Base-by-base conservation (phyloP, 2,888 invertebrate species). In the Anthrax anthrax region DNA sequence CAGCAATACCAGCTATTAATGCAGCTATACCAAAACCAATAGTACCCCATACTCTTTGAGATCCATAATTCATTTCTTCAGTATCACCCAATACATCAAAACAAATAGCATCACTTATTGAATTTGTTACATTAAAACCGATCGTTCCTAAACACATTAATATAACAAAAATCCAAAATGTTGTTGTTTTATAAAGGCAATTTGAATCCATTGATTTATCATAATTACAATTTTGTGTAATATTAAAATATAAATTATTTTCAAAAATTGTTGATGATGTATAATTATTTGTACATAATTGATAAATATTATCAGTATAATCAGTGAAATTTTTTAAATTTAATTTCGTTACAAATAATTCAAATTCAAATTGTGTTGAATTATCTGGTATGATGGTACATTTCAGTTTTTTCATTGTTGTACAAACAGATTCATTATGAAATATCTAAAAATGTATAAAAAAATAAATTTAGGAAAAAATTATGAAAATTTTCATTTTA, bases 41-140 rank as follows among this genome's bases (percentile, higher is more conserved):
- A 0, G 87, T 84, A 5, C 87, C 88, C 84, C 84, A 87, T 0
- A 86, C 83, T 17, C 88, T 71, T 59, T 88, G 87, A 9, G 76
- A 75, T 0, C 88, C 87, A 57, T 87, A 88, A 47, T 75, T 73
- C 54, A 76, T 74, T 45, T 81, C 76, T 14, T 77, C 73, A 1
- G 78, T 75, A 5, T 78, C 74, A 14, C 85, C 86, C 37, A 94
- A 71, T 19, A 88, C 77, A 64, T 91, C 87, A 59, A 91, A 91
- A 62, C 90, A 89, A 29, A 92, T 81, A 1, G 91, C 89, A 65
- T 94, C 94, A 37, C 86, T 84, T 37, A 92, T 81, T 41, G 84
- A 87, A 58, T 90, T 85, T 32, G 81, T 78, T 0, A 92, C 89
- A 62, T 87, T 88, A 59, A 82, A 88, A 4, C 83, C 81, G 48